Evolutionary conservation across 2,888 invertebrate genomes (phyloP).

Genomic region (Atethmia centrago): DNA sequence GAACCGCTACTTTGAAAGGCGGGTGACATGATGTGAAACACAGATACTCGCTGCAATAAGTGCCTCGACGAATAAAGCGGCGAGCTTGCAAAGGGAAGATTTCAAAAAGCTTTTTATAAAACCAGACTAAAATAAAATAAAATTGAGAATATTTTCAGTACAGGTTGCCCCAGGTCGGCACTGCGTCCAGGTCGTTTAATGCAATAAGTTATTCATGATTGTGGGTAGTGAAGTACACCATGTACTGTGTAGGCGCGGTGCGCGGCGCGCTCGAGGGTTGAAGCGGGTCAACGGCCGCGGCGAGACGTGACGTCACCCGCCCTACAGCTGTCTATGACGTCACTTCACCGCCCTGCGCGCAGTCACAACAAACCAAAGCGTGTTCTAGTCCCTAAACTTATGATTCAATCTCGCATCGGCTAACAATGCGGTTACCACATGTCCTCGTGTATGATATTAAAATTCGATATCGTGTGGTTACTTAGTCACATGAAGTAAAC

Average conservation of each 20-base stretch:
- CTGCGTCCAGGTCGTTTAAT: constrained; percentile 76
- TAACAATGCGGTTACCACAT: constrained; percentile 82
- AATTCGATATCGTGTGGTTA: constrained; percentile 82
- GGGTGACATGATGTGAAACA: constrained; percentile 40
- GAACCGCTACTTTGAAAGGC: constrained; percentile 36
- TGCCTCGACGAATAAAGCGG: constrained; percentile 41
- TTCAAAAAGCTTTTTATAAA: constrained; percentile 24
- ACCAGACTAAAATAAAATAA: constrained; percentile 57
- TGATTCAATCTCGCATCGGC: constrained; percentile 79
- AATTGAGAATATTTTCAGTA: constrained; percentile 71
- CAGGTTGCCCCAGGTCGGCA: constrained; percentile 87
- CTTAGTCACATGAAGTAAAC: constrained; percentile 78
- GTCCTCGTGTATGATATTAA: constrained; percentile 79
- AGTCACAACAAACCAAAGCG: constrained; percentile 78
- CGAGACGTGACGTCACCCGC: constrained; percentile 88
- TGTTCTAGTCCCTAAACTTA: constrained; percentile 78
- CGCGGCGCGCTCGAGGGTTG: constrained; percentile 78
- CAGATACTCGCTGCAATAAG: constrained; percentile 34
- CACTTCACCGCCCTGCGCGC: constrained; percentile 78
- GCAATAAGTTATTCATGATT: constrained; percentile 86
- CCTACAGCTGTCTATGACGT: constrained; percentile 90
- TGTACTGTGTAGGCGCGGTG: constrained; percentile 74
- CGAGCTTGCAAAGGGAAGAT: constrained; percentile 31
- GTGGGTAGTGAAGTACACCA: constrained; percentile 66
- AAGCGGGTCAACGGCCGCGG: constrained; percentile 84